A percentile compares a stretch with the other conserved stretches of the same genome.
Evolutionary conservation across 2,888 invertebrate species (phyloP).

Genomic region (Sclerodermus sp.): DNA sequence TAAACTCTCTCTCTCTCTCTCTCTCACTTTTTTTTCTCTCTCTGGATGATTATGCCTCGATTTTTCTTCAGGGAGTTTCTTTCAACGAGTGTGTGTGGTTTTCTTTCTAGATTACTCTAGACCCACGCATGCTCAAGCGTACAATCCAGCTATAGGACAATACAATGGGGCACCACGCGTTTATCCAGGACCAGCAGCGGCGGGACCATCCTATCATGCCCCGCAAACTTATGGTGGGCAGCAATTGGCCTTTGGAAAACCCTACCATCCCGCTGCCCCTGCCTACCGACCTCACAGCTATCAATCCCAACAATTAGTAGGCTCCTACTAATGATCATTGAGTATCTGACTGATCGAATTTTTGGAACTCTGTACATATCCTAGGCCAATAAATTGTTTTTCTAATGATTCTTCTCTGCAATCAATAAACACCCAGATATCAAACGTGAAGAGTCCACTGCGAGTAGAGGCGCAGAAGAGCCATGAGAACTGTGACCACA

Average conservation of each 20-base stretch:
- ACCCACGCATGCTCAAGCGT: conserved; percentile 19
- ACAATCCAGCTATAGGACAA: conserved; percentile 26
- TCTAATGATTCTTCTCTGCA: neutral
- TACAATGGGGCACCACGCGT: conserved; percentile 21
- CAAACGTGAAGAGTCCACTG: no score
- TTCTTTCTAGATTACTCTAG: conserved; percentile 33
- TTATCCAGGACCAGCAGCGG: conserved; percentile 9
- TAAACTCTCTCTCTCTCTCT: no score
- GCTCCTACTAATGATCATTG: conserved; percentile 29
- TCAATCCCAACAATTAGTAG: conserved; percentile 41
- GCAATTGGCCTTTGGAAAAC: conserved; percentile 26
- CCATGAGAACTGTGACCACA: no score
- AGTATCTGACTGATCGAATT: conserved; percentile 6
- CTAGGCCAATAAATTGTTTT: conserved; percentile 56
- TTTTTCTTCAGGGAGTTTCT: no score
- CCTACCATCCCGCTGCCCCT: conserved; percentile 29
- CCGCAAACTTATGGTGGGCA: conserved; percentile 19
- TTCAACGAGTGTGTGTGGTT: conserved; percentile 1
- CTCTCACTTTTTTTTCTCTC: no score
- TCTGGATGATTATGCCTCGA: no score
- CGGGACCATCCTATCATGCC: conserved; percentile 22
- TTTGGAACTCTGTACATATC: conserved; percentile 50
- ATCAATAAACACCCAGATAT: conserved; percentile 31
- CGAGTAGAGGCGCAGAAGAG: no score
- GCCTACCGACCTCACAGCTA: conserved; percentile 43